phyloP scores from a whole-genome alignment of 2,888 invertebrate species.

The Ornithoptera alexandrae region DNA sequence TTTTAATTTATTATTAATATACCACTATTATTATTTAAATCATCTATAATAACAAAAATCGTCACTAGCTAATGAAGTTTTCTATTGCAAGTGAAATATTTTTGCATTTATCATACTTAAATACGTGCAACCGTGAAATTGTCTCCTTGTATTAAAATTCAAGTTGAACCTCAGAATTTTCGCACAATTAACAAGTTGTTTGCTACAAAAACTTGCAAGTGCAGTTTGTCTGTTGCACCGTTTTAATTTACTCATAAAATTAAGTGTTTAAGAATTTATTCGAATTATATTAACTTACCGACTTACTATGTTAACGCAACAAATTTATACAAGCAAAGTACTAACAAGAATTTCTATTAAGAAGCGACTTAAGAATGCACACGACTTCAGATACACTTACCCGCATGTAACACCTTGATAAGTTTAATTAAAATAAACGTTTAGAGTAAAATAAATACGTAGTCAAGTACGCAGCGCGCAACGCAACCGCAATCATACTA shows the following conservation, averaged over 20 bases:
- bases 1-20: no score
- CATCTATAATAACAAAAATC: not conserved
- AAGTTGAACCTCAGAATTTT: slow-evolving; percentile 28
- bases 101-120: slow-evolving; percentile 62
- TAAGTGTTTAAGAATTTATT: slow-evolving; percentile 16
- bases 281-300: slow-evolving; percentile 15
- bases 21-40: not conserved
- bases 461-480: slow-evolving; percentile 48
- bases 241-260: slow-evolving; percentile 27
- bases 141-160: slow-evolving; percentile 23
- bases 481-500: slow-evolving; percentile 67
- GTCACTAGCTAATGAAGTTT: not conserved
- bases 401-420: slow-evolving; percentile 42
- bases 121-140: slow-evolving; percentile 19
- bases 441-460: slow-evolving; percentile 56
- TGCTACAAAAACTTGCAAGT: slow-evolving; percentile 26
- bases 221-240: slow-evolving; percentile 19
- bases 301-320: slow-evolving; percentile 1
- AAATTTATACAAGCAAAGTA: slow-evolving; percentile 14
- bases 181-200: slow-evolving; percentile 28
- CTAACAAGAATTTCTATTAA: slow-evolving; percentile 51
- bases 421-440: slow-evolving; percentile 64
- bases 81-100: slow-evolving; percentile 53
- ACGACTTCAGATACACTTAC: slow-evolving; percentile 38
- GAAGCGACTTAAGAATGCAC: slow-evolving; percentile 34